phyloP scores from a whole-genome alignment of 2,888 invertebrate species.

The Morpho achilles region DNA sequence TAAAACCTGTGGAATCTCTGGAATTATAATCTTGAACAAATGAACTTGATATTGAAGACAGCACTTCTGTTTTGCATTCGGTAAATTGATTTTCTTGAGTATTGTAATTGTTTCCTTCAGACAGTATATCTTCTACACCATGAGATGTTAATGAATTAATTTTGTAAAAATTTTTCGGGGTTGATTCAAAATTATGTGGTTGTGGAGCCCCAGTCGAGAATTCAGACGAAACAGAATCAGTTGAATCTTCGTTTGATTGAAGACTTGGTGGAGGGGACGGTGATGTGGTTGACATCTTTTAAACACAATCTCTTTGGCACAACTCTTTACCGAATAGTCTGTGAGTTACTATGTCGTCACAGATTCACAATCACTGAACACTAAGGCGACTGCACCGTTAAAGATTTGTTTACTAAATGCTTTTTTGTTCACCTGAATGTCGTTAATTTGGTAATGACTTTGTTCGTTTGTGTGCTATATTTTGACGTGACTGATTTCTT shows the following conservation, averaged over 20 bases:
- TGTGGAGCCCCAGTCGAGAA: conserved; percentile 42
- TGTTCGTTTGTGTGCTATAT: conserved; percentile 60
- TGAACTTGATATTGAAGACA: conserved; percentile 50
- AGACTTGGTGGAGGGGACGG: conserved; percentile 57
- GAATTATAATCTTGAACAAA: conserved; percentile 71
- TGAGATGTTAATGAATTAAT: conserved; percentile 51
- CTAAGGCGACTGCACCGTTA: conserved; percentile 57
- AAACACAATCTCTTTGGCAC: conserved; percentile 18
- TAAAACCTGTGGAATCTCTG: conserved; percentile 70
- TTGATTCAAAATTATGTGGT: conserved; percentile 33
- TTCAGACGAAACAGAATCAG: conserved; percentile 50
- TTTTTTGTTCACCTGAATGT: conserved; percentile 71
- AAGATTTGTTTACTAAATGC: conserved; percentile 73
- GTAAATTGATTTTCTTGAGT: conserved; percentile 45
- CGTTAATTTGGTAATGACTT: conserved; percentile 76
- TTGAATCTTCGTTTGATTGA: conserved; percentile 52
- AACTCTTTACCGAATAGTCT: conserved; percentile 17
- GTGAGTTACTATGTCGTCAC: conserved; percentile 27
- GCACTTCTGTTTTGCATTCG: conserved; percentile 53
- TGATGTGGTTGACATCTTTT: conserved; percentile 50
- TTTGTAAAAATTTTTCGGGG: conserved; percentile 43
- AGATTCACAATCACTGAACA: conserved; percentile 40
- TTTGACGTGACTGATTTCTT: conserved; percentile 46
- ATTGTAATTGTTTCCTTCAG: conserved; percentile 50
- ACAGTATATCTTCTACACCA: conserved; percentile 63